phyloP scores from a whole-genome alignment of 1,140 invertebrate genomes.

The Orchesella cincta region DNA sequence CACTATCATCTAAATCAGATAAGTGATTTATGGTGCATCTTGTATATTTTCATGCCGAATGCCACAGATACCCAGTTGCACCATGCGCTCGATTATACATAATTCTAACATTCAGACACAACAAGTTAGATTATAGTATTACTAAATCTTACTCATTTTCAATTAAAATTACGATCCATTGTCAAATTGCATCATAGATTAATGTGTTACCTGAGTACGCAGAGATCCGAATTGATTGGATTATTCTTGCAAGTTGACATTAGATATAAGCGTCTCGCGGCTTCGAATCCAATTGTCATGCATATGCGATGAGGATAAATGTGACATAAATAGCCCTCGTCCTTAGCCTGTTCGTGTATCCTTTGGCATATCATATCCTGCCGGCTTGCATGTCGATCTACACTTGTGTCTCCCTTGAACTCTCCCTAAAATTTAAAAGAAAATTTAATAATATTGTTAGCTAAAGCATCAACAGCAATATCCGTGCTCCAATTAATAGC shows the following conservation, averaged over 20 bases:
- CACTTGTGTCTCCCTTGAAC: conserved; percentile 70
- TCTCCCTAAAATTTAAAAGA: conserved; percentile 60
- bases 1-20: conserved; percentile 97
- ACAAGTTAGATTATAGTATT: no score
- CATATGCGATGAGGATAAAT: conserved; percentile 97
- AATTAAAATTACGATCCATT: no score
- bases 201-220: conserved; percentile 74
- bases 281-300: conserved; percentile 99
- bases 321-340: conserved; percentile 97
- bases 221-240: conserved; percentile 97
- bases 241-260: conserved; percentile 96
- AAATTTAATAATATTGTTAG: no score
- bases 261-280: conserved; percentile 91
- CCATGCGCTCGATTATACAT: conserved; percentile 98
- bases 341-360: conserved; percentile 86
- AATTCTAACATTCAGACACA: no score
- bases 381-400: conserved; percentile 91
- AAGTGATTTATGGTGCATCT: conserved; percentile 94
- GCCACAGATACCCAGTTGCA: conserved; percentile 95
- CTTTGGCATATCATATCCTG: conserved; percentile 96
- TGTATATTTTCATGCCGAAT: conserved; percentile 97
- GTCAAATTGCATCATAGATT: neutral
- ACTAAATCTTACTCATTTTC: no score
- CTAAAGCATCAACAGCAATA: no score
- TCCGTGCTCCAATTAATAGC: no score